phyloP scores from a whole-genome alignment of 2,113 vertebrate genomes.

The Podarcis raffonei region DNA sequence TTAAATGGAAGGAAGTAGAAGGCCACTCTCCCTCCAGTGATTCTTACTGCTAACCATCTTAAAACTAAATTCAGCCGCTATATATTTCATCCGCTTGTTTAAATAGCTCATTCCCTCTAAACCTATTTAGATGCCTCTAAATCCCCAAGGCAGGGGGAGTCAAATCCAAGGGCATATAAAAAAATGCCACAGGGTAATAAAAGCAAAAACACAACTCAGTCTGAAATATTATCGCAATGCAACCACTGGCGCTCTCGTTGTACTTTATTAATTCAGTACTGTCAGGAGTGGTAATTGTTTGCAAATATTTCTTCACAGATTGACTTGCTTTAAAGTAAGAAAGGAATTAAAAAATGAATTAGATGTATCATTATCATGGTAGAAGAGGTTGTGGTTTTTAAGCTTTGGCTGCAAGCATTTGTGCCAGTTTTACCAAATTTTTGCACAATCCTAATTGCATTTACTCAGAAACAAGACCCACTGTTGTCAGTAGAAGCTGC shows the following conservation, averaged over 20 bases:
- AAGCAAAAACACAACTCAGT: too few relatives aligned
- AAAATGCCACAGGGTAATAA: neutral
- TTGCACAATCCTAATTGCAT: neutral
- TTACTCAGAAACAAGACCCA: too few relatives aligned
- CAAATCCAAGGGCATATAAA: neutral
- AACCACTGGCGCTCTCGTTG: neutral
- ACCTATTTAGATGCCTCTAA: constrained; percentile 13
- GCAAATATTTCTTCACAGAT: neutral
- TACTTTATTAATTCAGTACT: neutral
- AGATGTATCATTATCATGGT: neutral
- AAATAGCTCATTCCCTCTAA: neutral
- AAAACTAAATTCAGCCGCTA: neutral
- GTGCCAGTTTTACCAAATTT: neutral
- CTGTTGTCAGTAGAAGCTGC: neutral
- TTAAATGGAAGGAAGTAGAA: neutral
- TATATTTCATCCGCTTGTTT: neutral
- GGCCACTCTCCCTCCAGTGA: neutral
- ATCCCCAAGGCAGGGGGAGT: neutral
- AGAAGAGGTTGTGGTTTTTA: neutral
- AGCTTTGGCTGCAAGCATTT: neutral
- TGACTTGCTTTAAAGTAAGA: neutral
- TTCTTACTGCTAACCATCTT: neutral
- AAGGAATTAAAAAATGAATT: neutral
- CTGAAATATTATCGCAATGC: neutral
- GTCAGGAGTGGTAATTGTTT: neutral